Evolutionary conservation across 1,140 invertebrate species (phyloP).

Genomic region (Ephestia elutella): DNA sequence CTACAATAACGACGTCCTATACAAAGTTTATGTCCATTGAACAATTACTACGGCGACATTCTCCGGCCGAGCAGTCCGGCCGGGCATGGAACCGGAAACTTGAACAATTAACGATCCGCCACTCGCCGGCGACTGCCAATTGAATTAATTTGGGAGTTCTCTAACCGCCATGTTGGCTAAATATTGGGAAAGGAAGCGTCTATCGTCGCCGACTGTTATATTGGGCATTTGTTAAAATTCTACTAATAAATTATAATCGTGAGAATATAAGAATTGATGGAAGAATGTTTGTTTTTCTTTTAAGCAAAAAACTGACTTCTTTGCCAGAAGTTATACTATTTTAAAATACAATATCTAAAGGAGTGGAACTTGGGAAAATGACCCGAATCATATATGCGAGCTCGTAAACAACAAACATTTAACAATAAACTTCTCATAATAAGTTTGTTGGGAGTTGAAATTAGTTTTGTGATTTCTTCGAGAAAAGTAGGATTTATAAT

Average conservation of each 20-base stretch:
- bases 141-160: constrained; percentile 15
- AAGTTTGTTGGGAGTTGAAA: no score
- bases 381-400: no score
- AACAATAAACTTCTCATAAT: no score
- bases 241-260: no score
- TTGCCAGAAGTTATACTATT: no score
- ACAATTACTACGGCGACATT: constrained; percentile 14
- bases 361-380: no score
- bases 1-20: not conserved
- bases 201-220: not conserved
- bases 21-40: constrained; percentile 9
- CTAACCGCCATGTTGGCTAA: not conserved
- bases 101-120: constrained; percentile 21
- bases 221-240: no score
- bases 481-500: no score
- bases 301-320: no score
- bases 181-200: not conserved
- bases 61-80: not conserved
- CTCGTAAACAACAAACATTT: not conserved
- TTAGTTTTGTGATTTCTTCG: not conserved
- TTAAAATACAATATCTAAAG: no score
- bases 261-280: no score
- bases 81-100: constrained; percentile 11
- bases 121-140: constrained; percentile 8
- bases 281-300: no score